These are phyloP conservation scores for Sebastes diploproa DNA, from an alignment of 2,797 vertebrate species.

Conservation along the genomic window DNA sequence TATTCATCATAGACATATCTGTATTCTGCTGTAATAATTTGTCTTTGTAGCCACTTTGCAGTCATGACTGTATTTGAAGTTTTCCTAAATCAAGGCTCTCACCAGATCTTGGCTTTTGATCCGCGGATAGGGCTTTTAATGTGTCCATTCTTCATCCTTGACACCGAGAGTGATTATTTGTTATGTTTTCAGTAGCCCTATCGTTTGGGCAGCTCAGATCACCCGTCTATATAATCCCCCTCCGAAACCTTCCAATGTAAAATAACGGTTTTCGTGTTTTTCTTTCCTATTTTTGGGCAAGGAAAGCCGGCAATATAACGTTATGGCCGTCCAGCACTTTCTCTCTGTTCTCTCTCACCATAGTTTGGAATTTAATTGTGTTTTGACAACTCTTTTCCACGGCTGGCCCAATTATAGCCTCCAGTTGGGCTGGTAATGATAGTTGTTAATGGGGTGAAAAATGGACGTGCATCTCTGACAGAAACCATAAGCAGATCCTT, in stretches of 20 bases:
- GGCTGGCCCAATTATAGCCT: constrained; percentile 81
- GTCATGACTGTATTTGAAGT: constrained; percentile 47
- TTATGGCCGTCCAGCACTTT: constrained; percentile 68
- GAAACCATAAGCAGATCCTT: constrained; percentile 82
- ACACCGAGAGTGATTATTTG: constrained; percentile 76
- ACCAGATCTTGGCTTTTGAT: constrained; percentile 62
- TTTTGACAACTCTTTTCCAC: constrained; percentile 85
- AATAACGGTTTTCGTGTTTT: constrained; percentile 85
- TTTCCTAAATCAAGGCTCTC: constrained; percentile 55
- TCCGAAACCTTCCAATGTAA: constrained; percentile 76
- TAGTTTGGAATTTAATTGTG: constrained; percentile 84
- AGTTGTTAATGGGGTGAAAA: constrained; percentile 84
- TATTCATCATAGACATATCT: constrained; percentile 33
- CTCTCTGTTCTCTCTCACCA: constrained; percentile 72
- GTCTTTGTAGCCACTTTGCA: constrained; percentile 26
- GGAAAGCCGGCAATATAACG: constrained; percentile 72
- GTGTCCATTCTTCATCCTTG: constrained; percentile 73
- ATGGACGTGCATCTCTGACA: constrained; percentile 81
- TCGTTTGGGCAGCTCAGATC: constrained; percentile 68
- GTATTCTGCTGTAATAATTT: constrained; percentile 39
- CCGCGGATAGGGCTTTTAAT: constrained; percentile 61
- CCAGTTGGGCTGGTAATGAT: constrained; percentile 82
- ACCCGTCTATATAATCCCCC: constrained; percentile 71
- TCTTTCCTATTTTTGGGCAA: constrained; percentile 85
- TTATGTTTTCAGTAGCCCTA: constrained; percentile 77